phyloP scores from a whole-genome alignment of 2,113 vertebrate species.

The Brachionichthys hirsutus region DNA sequence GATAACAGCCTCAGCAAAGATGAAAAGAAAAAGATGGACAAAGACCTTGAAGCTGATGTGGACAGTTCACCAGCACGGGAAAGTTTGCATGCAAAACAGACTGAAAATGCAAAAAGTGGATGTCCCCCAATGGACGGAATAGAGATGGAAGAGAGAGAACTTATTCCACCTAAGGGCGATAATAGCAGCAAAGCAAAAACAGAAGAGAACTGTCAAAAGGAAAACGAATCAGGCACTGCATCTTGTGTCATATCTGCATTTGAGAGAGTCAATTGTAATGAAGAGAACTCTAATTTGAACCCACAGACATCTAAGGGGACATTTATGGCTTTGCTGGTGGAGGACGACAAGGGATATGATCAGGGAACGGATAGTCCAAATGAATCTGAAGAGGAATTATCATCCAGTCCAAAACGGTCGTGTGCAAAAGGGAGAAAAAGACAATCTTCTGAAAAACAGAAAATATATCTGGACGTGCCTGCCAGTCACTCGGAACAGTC shows the following conservation, averaged over 20 bases:
- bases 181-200: conserved; percentile 4
- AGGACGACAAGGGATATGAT: conserved; percentile 57
- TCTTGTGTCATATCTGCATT: conserved; percentile 13
- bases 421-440: conserved; percentile 68
- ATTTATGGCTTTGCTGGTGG: conserved; percentile 66
- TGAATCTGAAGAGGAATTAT: conserved; percentile 75
- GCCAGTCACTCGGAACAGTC: conserved; percentile 72
- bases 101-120: background rate
- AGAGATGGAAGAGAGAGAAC: background rate
- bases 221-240: background rate
- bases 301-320: conserved; percentile 51
- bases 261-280: conserved; percentile 33
- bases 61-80: background rate
- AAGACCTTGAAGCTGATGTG: conserved; percentile 16
- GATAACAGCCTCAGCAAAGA: conserved; percentile 49
- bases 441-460: conserved; percentile 69
- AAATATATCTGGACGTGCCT: conserved; percentile 61
- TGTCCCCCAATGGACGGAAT: background rate
- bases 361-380: conserved; percentile 79
- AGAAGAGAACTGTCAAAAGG: background rate
- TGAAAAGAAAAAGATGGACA: conserved; percentile 20
- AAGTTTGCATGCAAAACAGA: conserved; percentile 12
- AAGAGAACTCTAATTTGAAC: conserved; percentile 33
- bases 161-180: background rate
- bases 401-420: conserved; percentile 44